Base-by-base conservation (phyloP, 2,888 invertebrate species). In the Gandaritis pyraliata region DNA sequence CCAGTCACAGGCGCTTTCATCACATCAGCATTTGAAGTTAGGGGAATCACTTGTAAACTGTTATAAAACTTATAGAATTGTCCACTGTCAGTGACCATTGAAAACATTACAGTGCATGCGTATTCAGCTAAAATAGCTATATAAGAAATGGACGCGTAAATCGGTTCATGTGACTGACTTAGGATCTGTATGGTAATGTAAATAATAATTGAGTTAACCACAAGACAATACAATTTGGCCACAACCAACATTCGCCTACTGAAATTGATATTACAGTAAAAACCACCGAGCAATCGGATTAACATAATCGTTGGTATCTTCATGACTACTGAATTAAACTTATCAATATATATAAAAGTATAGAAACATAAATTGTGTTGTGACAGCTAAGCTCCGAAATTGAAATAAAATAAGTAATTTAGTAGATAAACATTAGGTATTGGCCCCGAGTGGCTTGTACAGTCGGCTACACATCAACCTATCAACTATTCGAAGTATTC, bases 401-500 rank as follows among this genome's bases (percentile, higher is more conserved):
- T 43, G 43, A 16, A 43, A 16, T 43, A 10, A 39, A 39, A 39
- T 39, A n/a, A 39, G 39, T 39, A 39, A 39, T 39, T 43, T 10
- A 43, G 15, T n/a, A n/a, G n/a, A n/a, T n/a, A n/a, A n/a, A n/a
- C n/a, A n/a, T n/a, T n/a, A n/a, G n/a, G n/a, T n/a, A n/a, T n/a
- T n/a, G n/a, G n/a, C n/a, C n/a, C n/a, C n/a, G n/a, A n/a, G n/a
- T n/a, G n/a, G n/a, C n/a, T n/a, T n/a, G n/a, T n/a, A n/a, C n/a
- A n/a, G n/a, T n/a, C n/a, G n/a, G n/a, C n/a, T n/a, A n/a, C n/a
- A n/a, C n/a, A n/a, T n/a, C n/a, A n/a, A n/a, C n/a, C n/a, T n/a
- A n/a, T 3, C 1, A 15, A 43, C n/a, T n/a, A n/a, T n/a, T n/a
- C n/a, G n/a, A n/a, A n/a, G n/a, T n/a, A n/a, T n/a, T n/a, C n/a